These are phyloP conservation scores for Drosophila atroscutellata DNA, from an alignment of 2,888 invertebrate species.

Conservation along the genomic window DNA sequence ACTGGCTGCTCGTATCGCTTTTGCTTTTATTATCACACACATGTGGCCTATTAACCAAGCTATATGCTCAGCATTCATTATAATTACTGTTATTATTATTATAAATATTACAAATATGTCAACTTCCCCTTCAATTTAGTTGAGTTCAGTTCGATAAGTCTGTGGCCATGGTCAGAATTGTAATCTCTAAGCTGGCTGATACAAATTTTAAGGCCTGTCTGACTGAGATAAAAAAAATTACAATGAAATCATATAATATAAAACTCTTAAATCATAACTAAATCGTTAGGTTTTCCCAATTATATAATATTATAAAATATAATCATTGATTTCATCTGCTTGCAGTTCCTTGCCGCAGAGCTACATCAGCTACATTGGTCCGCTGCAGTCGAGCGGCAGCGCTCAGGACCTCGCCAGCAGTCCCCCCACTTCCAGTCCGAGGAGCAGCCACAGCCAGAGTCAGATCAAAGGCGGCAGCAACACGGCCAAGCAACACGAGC, in stretches of 20 bases:
- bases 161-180: not conserved
- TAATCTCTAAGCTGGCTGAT: not conserved
- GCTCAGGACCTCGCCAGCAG: constrained; percentile 76
- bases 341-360: constrained; percentile 67
- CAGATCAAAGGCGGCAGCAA: constrained; percentile 50
- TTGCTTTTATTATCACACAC: constrained; percentile 10
- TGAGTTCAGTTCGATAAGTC: not conserved
- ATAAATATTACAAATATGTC: not conserved
- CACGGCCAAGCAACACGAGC: constrained; percentile 77
- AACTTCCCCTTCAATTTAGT: not conserved
- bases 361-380: constrained; percentile 62
- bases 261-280: not conserved
- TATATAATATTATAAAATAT: not conserved
- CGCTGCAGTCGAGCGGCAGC: constrained; percentile 72
- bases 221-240: not conserved
- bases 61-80: not conserved
- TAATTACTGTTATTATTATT: not conserved
- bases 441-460: constrained; percentile 46
- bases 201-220: not conserved
- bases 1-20: constrained; percentile 23
- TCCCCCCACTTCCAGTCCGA: constrained; percentile 48
- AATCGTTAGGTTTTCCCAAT: not conserved
- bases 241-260: not conserved
- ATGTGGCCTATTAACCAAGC: constrained; percentile 24
- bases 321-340: not conserved